Percentiles rank a stretch among this genome's conserved stretches.
phyloP scores from a whole-genome alignment of 2,888 invertebrate genomes.

The Actias luna region DNA sequence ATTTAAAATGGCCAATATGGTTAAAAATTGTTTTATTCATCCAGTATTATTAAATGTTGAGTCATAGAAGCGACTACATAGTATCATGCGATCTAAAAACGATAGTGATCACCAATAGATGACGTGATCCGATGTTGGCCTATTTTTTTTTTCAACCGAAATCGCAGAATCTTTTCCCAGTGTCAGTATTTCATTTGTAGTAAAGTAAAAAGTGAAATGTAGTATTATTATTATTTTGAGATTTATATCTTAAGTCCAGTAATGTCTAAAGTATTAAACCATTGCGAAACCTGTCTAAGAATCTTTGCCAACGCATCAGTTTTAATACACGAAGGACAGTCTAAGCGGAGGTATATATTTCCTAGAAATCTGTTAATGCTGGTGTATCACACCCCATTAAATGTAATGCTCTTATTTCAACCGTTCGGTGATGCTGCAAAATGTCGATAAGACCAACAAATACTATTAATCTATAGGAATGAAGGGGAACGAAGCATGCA shows the following conservation, averaged over 20 bases:
- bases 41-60: background rate
- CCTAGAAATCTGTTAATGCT: background rate
- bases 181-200: background rate
- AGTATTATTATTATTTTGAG: too few relatives aligned
- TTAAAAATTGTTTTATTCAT: too few relatives aligned
- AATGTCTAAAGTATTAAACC: background rate
- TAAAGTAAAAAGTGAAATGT: too few relatives aligned
- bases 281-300: background rate
- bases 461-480: background rate
- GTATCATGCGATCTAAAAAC: background rate
- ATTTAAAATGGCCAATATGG: background rate
- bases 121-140: background rate
- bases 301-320: background rate
- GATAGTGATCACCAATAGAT: background rate
- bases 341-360: background rate
- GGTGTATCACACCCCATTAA: background rate
- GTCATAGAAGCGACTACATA: background rate
- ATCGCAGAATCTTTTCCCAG: background rate
- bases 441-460: conserved; percentile 6
- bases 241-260: background rate
- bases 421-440: background rate
- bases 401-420: background rate
- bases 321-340: background rate
- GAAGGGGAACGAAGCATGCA: background rate
- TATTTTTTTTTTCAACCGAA: background rate